Evolutionary conservation across 2,888 invertebrate species (phyloP).

Genomic region (Apamea sordens): DNA sequence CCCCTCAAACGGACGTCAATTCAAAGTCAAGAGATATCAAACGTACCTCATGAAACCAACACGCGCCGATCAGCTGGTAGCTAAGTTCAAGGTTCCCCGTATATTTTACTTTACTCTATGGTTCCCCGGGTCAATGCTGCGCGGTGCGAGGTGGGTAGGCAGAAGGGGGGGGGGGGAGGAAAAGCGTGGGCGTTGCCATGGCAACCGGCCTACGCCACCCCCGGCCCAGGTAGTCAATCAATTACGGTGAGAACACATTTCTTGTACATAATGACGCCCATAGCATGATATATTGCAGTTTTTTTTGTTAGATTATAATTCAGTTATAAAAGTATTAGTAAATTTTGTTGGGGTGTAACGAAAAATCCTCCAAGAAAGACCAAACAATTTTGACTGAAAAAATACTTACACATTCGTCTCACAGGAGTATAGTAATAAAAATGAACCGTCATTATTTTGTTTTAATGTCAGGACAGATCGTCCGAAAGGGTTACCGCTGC

Average conservation of each 20-base stretch:
- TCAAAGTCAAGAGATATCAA: conserved; percentile 44
- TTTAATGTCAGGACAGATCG: neutral
- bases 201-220: conserved; percentile 86
- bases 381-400: neutral
- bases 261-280: conserved; percentile 61
- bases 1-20: conserved; percentile 20
- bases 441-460: neutral
- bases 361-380: neutral
- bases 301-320: neutral
- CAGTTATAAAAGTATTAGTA: neutral
- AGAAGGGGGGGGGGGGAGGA: conserved; percentile 32
- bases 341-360: neutral
- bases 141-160: conserved; percentile 50
- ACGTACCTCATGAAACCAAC: conserved; percentile 50
- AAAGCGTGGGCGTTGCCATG: conserved; percentile 86
- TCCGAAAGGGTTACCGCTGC: too few relatives aligned
- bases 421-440: neutral
- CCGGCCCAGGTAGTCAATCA: conserved; percentile 86
- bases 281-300: conserved; percentile 53
- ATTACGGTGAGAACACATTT: conserved; percentile 81
- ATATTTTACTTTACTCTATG: too few relatives aligned
- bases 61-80: conserved; percentile 83
- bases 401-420: neutral
- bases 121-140: conserved; percentile 84
- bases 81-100: conserved; percentile 86